phyloP scores from a whole-genome alignment of 1,140 invertebrate genomes.

The Drosophila tropicalis region DNA sequence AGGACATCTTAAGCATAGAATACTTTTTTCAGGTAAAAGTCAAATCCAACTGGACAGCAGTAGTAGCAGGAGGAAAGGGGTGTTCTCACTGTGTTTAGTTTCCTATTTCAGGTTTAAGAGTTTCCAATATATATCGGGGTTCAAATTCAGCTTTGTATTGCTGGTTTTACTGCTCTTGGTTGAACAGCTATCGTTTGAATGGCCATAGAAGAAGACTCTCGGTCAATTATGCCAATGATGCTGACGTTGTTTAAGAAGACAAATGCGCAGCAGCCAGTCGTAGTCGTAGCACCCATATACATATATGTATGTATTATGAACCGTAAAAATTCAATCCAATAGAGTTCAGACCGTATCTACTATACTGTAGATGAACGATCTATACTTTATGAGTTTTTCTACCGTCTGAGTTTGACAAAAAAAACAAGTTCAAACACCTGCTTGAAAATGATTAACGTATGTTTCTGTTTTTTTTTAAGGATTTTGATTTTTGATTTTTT shows the following conservation, averaged over 20 bases:
- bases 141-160: conserved; percentile 58
- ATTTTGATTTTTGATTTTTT: not conserved
- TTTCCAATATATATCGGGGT: not conserved
- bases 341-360: conserved; percentile 33
- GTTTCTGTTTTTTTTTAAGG: not conserved
- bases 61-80: not conserved
- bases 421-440: not conserved
- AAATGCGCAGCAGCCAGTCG: conserved; percentile 69
- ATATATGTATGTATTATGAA: conserved; percentile 21
- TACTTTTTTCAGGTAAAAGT: conserved; percentile 24
- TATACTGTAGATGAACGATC: conserved; percentile 49
- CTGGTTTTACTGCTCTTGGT: conserved; percentile 16
- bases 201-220: conserved; percentile 40
- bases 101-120: not conserved
- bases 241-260: conserved; percentile 47
- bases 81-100: not conserved
- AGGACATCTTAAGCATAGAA: conserved; percentile 39
- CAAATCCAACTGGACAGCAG: not conserved
- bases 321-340: conserved; percentile 6
- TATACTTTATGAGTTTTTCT: conserved; percentile 26
- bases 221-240: conserved; percentile 39
- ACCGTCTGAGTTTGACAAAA: conserved; percentile 10
- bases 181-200: conserved; percentile 41
- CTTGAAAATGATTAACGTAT: not conserved
- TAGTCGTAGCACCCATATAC: conserved; percentile 55